These are phyloP conservation scores for Megaceryle maxima DNA, from an alignment of 2,113 vertebrate species.

Conservation along the genomic window DNA sequence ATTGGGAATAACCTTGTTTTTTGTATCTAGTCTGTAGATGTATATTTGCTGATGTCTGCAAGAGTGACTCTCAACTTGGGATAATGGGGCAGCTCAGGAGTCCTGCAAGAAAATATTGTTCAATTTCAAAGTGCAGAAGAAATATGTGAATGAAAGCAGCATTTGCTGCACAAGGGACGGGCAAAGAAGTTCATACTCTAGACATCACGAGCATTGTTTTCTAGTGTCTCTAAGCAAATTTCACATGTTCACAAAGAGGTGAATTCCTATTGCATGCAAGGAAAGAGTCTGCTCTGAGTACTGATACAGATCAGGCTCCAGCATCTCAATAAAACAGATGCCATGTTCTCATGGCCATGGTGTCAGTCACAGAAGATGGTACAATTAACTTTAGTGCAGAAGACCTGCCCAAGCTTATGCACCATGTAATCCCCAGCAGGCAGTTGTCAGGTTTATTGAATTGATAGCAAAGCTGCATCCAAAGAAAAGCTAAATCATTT, in stretches of 20 bases:
- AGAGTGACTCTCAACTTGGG: not conserved
- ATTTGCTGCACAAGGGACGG: not conserved
- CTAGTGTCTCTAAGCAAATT: not conserved
- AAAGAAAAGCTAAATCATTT: not conserved
- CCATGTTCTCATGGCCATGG: not conserved
- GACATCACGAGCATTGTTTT: not conserved
- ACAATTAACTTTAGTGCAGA: not conserved
- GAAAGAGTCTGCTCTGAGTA: not conserved
- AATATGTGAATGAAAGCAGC: not conserved
- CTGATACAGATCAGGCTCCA: not conserved
- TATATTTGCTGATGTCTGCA: not conserved
- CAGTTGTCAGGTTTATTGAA: not conserved
- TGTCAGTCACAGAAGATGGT: not conserved
- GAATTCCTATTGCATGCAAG: not conserved
- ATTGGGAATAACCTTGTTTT: not conserved
- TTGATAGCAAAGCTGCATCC: not conserved
- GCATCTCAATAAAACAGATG: not conserved
- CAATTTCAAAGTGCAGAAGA: not conserved
- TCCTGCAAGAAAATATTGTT: not conserved
- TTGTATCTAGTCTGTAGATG: not conserved
- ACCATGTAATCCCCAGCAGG: not conserved
- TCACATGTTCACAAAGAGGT: not conserved
- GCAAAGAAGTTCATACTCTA: not conserved
- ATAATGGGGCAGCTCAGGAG: not conserved
- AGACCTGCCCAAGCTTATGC: not conserved